These are phyloP conservation scores for Pogonophryne albipinna DNA, from an alignment of 2,797 vertebrate genomes.

Conservation along the genomic window DNA sequence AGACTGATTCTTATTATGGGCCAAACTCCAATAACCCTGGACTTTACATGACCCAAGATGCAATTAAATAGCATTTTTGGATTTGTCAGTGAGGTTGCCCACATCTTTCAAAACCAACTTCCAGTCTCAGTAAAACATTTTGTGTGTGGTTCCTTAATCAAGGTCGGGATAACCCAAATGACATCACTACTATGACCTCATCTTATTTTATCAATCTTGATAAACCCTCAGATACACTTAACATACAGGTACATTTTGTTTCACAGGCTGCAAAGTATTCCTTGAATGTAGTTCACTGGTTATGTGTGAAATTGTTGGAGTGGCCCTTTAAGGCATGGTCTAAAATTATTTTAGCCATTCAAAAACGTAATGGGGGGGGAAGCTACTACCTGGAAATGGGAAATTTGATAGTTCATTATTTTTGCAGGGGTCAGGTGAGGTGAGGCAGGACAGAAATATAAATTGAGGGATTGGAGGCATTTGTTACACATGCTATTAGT, in stretches of 20 bases:
- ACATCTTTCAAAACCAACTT: background rate
- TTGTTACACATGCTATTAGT: slow-evolving; percentile 53
- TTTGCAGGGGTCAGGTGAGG: slow-evolving; percentile 31
- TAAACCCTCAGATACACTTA: background rate
- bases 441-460: slow-evolving; percentile 52
- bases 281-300: background rate
- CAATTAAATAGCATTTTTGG: too few species aligned
- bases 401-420: slow-evolving; percentile 24
- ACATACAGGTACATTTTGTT: background rate
- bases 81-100: too few species aligned
- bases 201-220: background rate
- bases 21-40: background rate
- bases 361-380: background rate
- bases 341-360: slow-evolving; percentile 7
- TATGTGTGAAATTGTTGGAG: background rate
- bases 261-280: background rate
- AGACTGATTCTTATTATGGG: background rate
- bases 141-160: background rate
- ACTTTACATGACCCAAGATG: too few species aligned
- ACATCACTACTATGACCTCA: background rate
- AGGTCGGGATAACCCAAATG: background rate
- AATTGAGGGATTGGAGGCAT: slow-evolving; percentile 41
- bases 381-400: slow-evolving; percentile 8
- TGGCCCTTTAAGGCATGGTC: slow-evolving; percentile 4
- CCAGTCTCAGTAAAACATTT: background rate